Conservation (phyloP, 2,888 invertebrate genomes). For the Drosophila phalerata region DNA sequence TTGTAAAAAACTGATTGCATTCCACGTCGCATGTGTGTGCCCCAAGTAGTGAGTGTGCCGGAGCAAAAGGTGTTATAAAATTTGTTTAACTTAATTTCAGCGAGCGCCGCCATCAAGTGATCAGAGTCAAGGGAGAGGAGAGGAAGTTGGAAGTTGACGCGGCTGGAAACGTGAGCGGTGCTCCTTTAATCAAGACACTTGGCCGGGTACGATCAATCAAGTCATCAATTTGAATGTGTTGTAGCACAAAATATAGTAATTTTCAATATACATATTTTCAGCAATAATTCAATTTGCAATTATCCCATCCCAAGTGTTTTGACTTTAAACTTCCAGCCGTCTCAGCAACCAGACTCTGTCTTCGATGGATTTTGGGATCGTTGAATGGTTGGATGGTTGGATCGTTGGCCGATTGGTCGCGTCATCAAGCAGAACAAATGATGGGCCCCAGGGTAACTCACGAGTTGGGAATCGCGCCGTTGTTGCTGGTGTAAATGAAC, state of each 20-base stretch:
- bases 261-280: conserved; percentile 79
- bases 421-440: conserved; percentile 80
- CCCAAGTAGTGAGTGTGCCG: conserved; percentile 58
- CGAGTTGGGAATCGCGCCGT: conserved; percentile 37
- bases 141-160: conserved; percentile 24
- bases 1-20: conserved; percentile 82
- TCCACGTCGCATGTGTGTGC: conserved; percentile 51
- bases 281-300: conserved; percentile 81
- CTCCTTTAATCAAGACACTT: conserved; percentile 70
- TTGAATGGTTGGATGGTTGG: conserved; percentile 21
- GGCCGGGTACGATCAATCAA: conserved; percentile 71
- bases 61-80: conserved; percentile 83
- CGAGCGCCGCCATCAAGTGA: conserved; percentile 64
- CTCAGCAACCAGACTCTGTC: neutral
- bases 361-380: conserved; percentile 10
- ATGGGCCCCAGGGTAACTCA: conserved; percentile 66
- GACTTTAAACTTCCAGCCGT: conserved; percentile 64
- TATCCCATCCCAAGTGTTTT: conserved; percentile 79
- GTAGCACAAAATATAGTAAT: conserved; percentile 80
- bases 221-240: conserved; percentile 82
- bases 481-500: conserved; percentile 76
- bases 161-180: conserved; percentile 59
- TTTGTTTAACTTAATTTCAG: conserved; percentile 84
- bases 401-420: conserved; percentile 62
- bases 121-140: neutral